phyloP scores from a whole-genome alignment of 2,113 vertebrate species.

The Isichthys henryi region DNA sequence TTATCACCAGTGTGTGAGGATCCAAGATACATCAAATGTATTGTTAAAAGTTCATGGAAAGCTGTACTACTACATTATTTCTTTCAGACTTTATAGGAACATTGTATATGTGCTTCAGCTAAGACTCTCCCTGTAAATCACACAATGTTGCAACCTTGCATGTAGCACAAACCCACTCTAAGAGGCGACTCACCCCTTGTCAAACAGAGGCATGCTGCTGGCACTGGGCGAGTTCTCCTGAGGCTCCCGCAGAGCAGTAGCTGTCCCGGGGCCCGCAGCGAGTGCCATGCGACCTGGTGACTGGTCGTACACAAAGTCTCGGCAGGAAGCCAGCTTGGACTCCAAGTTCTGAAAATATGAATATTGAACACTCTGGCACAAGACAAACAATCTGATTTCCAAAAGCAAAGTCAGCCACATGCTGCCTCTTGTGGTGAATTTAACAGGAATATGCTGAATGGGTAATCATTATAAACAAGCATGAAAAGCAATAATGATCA shows the following conservation, averaged over 20 bases:
- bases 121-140: background rate
- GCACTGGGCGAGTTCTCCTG: constrained; percentile 56
- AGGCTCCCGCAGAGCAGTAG: constrained; percentile 58
- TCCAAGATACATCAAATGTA: background rate
- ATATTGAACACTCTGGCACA: background rate
- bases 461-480: background rate
- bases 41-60: background rate
- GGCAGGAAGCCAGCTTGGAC: constrained; percentile 91
- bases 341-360: constrained; percentile 75
- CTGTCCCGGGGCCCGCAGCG: constrained; percentile 44
- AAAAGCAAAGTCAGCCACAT: background rate
- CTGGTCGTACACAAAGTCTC: constrained; percentile 84
- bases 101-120: background rate
- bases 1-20: background rate
- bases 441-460: background rate
- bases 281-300: constrained; percentile 57
- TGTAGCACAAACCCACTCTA: background rate
- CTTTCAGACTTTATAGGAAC: background rate
- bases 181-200: constrained; percentile 70
- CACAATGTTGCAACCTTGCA: background rate
- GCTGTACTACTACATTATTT: background rate
- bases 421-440: background rate
- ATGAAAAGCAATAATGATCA: background rate
- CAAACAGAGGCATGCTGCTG: constrained; percentile 59
- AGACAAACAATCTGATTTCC: background rate